Evolutionary conservation across 2,797 vertebrate genomes (phyloP).

Genomic region (Sebastiscus albofasciatus): DNA sequence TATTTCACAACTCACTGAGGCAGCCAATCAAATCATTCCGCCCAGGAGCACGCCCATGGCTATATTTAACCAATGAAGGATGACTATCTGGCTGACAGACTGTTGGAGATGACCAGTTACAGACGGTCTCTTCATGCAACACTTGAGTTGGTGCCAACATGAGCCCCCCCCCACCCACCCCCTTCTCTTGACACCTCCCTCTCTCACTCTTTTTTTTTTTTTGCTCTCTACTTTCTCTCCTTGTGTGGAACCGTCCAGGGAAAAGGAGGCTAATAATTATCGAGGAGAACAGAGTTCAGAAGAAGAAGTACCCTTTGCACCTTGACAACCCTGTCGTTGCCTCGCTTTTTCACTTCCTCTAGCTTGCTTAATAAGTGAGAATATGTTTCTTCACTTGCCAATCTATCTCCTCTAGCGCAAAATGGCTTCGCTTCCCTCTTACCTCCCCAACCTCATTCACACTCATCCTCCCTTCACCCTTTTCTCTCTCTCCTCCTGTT

Average conservation of each 20-base stretch:
- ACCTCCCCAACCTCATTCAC: constrained; percentile 25
- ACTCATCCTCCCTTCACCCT: constrained; percentile 28
- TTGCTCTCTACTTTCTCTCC: neutral
- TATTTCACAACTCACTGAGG: constrained; percentile 49
- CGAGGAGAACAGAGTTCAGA: constrained; percentile 54
- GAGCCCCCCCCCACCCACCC: neutral
- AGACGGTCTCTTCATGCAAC: constrained; percentile 32
- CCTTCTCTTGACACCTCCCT: neutral
- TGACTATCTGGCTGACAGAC: constrained; percentile 55
- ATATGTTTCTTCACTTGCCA: constrained; percentile 29
- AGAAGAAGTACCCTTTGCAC: constrained; percentile 43
- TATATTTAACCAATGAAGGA: constrained; percentile 63
- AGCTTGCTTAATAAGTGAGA: constrained; percentile 57
- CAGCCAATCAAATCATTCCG: constrained; percentile 62
- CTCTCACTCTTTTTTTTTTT: neutral
- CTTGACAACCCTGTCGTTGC: constrained; percentile 13
- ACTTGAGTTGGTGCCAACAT: constrained; percentile 45
- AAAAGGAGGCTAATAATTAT: constrained; percentile 65
- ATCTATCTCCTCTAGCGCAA: constrained; percentile 31
- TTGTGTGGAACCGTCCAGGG: neutral
- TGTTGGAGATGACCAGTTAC: constrained; percentile 55
- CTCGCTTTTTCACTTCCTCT: constrained; percentile 41
- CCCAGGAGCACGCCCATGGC: constrained; percentile 41
- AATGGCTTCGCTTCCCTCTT: constrained; percentile 28
- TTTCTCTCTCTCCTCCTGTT: neutral